Conservation (phyloP, 2,797 vertebrate genomes). For the Lepus townsendii region DNA sequence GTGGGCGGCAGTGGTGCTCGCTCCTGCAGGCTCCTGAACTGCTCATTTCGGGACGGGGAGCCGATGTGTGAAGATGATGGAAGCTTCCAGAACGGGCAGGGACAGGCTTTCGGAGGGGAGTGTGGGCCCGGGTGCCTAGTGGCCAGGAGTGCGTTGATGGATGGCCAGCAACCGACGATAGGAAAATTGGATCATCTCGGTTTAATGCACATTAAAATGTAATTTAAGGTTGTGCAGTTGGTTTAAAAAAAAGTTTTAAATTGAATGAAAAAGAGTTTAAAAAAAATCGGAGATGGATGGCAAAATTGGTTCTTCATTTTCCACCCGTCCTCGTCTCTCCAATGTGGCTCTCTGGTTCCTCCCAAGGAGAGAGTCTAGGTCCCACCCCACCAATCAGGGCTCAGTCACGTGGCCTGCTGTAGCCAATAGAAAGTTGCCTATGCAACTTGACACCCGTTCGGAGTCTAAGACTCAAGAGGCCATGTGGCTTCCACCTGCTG, state of each 20-base stretch:
- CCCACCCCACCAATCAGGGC: background rate
- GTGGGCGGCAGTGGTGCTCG: accelerated
- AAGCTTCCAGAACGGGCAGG: background rate
- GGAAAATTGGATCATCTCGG: background rate
- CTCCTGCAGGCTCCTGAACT: constrained; percentile 10
- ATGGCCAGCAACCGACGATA: background rate
- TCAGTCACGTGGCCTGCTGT: background rate
- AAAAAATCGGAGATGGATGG: background rate
- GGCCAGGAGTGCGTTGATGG: background rate
- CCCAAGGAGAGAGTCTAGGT: background rate
- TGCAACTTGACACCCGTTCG: accelerated
- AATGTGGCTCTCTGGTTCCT: background rate
- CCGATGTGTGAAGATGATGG: background rate
- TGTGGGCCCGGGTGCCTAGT: background rate
- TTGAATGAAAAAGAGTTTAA: background rate
- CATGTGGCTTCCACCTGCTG: background rate
- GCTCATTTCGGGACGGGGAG: constrained; percentile 7
- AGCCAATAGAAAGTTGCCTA: background rate
- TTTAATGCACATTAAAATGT: background rate
- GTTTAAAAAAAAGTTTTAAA: background rate
- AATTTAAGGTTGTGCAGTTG: background rate
- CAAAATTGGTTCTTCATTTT: background rate
- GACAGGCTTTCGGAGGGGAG: background rate
- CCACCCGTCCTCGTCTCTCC: accelerated
- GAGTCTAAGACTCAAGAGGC: too few species aligned